These are phyloP conservation scores for Falco cherrug DNA, from an alignment of 2,797 vertebrate genomes.

Conservation along the genomic window DNA sequence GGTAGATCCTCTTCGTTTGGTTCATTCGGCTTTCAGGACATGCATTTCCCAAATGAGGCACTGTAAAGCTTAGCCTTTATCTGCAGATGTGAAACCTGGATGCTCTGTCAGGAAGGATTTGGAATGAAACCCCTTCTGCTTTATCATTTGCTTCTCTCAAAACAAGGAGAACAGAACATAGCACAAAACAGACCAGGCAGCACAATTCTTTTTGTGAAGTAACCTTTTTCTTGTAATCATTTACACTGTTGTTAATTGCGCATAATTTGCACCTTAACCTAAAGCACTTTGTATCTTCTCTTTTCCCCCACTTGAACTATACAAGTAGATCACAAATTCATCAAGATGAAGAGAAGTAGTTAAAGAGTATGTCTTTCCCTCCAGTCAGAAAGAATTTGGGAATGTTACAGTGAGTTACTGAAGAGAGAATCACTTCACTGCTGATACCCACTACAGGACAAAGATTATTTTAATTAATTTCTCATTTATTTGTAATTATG, in stretches of 20 bases:
- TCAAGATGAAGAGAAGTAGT: background rate
- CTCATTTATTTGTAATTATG: background rate
- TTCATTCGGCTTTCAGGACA: background rate
- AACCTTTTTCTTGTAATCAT: slow-evolving; percentile 50
- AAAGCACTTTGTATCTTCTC: background rate
- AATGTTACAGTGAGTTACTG: background rate
- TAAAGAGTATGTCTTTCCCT: background rate
- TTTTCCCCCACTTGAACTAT: background rate
- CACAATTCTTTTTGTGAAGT: background rate
- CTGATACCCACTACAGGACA: background rate
- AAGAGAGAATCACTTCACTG: background rate
- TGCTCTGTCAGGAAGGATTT: background rate
- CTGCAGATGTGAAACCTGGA: background rate
- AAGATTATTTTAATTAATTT: background rate
- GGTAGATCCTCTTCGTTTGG: background rate
- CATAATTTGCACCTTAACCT: background rate
- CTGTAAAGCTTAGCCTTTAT: background rate
- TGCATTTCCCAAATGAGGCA: background rate
- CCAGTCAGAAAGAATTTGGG: background rate
- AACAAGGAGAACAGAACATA: background rate
- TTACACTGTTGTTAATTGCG: background rate
- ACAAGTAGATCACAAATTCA: background rate
- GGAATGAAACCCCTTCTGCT: background rate
- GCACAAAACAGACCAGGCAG: background rate
- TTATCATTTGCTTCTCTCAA: background rate